Percentiles rank a stretch among this genome's conserved stretches.
Evolutionary conservation across 2,797 vertebrate species (phyloP).

Genomic region (Paguma larvata): DNA sequence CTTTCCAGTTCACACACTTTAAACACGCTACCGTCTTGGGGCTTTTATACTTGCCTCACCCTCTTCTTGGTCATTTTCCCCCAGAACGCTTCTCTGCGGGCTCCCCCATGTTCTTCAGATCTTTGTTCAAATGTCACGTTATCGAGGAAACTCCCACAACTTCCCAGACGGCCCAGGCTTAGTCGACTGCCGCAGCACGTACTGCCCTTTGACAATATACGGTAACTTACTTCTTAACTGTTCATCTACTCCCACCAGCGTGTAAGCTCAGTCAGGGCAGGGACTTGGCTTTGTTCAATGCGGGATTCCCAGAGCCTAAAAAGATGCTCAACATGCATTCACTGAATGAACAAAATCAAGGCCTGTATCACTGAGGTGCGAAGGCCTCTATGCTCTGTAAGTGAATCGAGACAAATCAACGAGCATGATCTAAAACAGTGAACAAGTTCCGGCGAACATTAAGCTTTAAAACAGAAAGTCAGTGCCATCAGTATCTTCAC

Average conservation of each 20-base stretch:
- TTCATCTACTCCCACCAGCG: neutral
- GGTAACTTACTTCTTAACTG: neutral
- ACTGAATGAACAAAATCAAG: constrained; percentile 5
- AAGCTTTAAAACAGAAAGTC: neutral
- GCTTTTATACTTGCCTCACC: neutral
- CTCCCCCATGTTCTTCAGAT: neutral
- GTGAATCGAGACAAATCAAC: neutral
- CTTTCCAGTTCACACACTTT: neutral
- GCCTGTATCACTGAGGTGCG: neutral
- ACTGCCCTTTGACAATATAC: neutral
- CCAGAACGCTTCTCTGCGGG: neutral
- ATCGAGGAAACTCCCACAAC: neutral
- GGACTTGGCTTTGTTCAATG: neutral
- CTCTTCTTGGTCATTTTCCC: neutral
- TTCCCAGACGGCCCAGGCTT: neutral
- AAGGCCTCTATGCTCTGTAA: neutral
- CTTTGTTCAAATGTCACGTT: neutral
- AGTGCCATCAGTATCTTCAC: neutral
- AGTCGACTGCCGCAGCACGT: neutral
- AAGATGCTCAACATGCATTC: neutral
- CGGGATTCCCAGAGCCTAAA: neutral
- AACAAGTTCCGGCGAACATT: neutral
- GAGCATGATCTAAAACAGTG: neutral
- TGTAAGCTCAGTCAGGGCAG: neutral
- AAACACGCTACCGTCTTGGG: neutral